Percentiles rank a stretch among this genome's conserved stretches.
These are phyloP conservation scores for Listronotus oregonensis DNA, from an alignment of 1,140 invertebrate genomes.

Conservation along the genomic window DNA sequence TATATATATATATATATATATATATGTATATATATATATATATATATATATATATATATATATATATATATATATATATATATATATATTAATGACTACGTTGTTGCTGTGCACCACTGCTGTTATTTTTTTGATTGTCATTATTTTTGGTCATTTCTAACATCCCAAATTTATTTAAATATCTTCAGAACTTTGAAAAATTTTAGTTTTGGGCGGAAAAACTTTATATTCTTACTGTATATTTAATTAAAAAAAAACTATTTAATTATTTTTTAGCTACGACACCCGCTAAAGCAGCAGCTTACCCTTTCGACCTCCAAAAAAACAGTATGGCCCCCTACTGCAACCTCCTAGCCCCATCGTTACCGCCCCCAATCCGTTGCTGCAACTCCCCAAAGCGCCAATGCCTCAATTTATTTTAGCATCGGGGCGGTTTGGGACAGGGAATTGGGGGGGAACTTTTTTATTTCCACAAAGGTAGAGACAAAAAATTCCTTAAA, in stretches of 20 bases:
- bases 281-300: constrained; percentile 41
- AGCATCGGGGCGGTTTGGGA: constrained; percentile 85
- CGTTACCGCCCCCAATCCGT: constrained; percentile 29
- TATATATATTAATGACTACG: no score
- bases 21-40: neutral
- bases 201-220: no score
- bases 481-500: no score
- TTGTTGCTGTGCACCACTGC: no score
- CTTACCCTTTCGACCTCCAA: constrained; percentile 26
- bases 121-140: no score
- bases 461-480: constrained; percentile 92
- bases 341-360: constrained; percentile 38
- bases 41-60: no score
- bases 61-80: no score
- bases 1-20: constrained; percentile 2
- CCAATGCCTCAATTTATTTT: constrained; percentile 89
- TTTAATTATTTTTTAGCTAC: constrained; percentile 42
- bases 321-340: constrained; percentile 33
- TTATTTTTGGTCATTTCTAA: no score
- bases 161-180: no score
- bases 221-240: no score
- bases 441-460: constrained; percentile 90
- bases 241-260: no score
- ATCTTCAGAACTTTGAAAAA: no score
- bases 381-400: constrained; percentile 57